These are phyloP conservation scores for Ptiloglossa arizonensis DNA, from an alignment of 1,140 invertebrate species.

Conservation along the genomic window DNA sequence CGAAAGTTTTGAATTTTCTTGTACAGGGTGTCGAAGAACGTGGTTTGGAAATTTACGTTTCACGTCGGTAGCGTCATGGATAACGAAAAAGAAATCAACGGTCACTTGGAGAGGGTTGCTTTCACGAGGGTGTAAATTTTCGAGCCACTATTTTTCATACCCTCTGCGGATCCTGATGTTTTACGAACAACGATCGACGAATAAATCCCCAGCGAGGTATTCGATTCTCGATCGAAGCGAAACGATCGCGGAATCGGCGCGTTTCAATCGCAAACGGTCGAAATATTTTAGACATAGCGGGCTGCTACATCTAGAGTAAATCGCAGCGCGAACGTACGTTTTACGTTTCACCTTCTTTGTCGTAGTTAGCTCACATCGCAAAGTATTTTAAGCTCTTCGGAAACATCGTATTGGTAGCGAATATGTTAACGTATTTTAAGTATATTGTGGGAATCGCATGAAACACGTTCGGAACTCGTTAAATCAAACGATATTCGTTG, in stretches of 20 bases:
- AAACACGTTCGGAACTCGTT: constrained; percentile 36
- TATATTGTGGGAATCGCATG: constrained; percentile 19
- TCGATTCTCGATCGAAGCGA: too few species aligned
- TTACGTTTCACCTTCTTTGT: not conserved
- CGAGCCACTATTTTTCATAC: too few species aligned
- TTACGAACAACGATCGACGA: too few species aligned
- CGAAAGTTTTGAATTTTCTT: too few species aligned
- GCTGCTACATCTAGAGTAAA: constrained; percentile 16
- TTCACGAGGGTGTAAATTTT: too few species aligned
- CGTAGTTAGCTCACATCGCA: constrained; percentile 38
- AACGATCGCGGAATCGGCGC: not conserved
- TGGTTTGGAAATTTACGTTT: too few species aligned
- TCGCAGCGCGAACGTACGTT: not conserved
- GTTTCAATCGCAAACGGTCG: constrained; percentile 14
- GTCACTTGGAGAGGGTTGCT: too few species aligned
- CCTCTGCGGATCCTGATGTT: too few species aligned
- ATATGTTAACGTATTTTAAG: constrained; percentile 53
- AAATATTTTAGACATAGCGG: constrained; percentile 12
- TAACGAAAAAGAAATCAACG: too few species aligned
- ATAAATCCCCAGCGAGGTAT: too few species aligned
- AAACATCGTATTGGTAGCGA: constrained; percentile 38
- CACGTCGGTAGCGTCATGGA: too few species aligned
- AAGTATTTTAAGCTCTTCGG: constrained; percentile 44
- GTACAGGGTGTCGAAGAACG: too few species aligned
- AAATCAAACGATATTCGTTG: constrained; percentile 39